Percentiles rank a stretch among this genome's conserved stretches.
These are phyloP conservation scores for Gnathonemus longibarbis DNA, from an alignment of 2,113 vertebrate genomes.

Conservation along the genomic window DNA sequence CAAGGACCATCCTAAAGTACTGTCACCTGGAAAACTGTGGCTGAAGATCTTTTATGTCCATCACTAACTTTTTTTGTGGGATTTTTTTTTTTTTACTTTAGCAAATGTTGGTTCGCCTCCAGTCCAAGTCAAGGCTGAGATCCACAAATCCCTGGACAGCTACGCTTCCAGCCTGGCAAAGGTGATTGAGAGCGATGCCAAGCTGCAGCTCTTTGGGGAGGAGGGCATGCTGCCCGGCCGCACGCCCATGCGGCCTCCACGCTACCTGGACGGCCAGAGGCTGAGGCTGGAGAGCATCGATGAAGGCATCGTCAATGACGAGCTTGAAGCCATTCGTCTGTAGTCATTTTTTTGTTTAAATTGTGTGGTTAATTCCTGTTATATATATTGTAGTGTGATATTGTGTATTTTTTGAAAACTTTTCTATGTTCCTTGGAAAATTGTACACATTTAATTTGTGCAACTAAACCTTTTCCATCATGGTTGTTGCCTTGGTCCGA, in stretches of 20 bases:
- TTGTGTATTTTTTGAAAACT: neutral
- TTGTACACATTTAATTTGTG: neutral
- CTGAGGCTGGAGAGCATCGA: constrained; percentile 88
- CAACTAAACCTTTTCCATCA: neutral
- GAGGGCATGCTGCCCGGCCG: constrained; percentile 56
- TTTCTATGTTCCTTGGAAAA: neutral
- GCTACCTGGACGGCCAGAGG: constrained; percentile 70
- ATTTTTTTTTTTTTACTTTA: constrained; percentile 14
- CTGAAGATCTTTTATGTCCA: neutral
- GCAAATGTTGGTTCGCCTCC: constrained; percentile 46
- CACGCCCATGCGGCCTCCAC: constrained; percentile 50
- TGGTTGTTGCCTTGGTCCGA: neutral
- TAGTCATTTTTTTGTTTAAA: constrained; percentile 16
- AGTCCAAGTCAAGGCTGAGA: constrained; percentile 77
- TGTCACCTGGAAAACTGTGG: neutral
- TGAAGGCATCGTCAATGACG: constrained; percentile 73
- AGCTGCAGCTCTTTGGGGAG: constrained; percentile 84
- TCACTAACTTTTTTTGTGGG: neutral
- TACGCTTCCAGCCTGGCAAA: constrained; percentile 83
- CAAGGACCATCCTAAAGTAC: neutral
- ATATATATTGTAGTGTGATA: neutral
- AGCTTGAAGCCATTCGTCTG: constrained; percentile 36
- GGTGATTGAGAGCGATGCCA: constrained; percentile 87
- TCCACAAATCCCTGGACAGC: constrained; percentile 80
- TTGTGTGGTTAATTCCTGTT: neutral